Evolutionary conservation across 2,113 vertebrate species (phyloP).

Genomic region (Pedetes capensis): DNA sequence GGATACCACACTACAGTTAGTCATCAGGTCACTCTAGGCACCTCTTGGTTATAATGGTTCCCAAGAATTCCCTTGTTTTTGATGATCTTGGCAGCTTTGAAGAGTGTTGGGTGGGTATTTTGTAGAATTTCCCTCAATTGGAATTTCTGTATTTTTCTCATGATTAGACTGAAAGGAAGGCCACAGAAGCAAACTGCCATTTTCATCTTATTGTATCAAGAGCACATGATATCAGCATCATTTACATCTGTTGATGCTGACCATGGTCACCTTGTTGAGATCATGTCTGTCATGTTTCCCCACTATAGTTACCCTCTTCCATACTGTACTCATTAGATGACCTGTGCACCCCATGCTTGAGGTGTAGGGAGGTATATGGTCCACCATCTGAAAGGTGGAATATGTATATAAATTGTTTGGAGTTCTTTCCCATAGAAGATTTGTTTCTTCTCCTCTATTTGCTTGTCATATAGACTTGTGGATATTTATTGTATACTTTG

Average conservation of each 20-base stretch:
- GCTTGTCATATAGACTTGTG: not conserved
- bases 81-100: not conserved
- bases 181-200: not conserved
- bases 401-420: not conserved
- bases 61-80: not conserved
- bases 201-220: not conserved
- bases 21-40: not conserved
- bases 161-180: not conserved
- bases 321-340: not conserved
- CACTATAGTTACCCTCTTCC: not conserved
- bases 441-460: not conserved
- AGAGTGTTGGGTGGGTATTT: not conserved
- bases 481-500: not conserved
- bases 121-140: not conserved
- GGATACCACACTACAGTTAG: not conserved
- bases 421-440: not conserved
- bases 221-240: too few relatives aligned
- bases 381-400: not conserved
- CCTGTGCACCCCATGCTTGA: not conserved
- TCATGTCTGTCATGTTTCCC: not conserved
- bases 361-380: not conserved
- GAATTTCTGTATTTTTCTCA: slow-evolving; percentile 6
- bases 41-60: not conserved
- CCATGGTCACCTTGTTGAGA: not conserved
- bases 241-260: not conserved